A percentile compares a stretch with the other conserved stretches of the same genome.
Evolutionary conservation across 2,113 vertebrate species (phyloP).

Genomic region (Sinosuthora webbiana): DNA sequence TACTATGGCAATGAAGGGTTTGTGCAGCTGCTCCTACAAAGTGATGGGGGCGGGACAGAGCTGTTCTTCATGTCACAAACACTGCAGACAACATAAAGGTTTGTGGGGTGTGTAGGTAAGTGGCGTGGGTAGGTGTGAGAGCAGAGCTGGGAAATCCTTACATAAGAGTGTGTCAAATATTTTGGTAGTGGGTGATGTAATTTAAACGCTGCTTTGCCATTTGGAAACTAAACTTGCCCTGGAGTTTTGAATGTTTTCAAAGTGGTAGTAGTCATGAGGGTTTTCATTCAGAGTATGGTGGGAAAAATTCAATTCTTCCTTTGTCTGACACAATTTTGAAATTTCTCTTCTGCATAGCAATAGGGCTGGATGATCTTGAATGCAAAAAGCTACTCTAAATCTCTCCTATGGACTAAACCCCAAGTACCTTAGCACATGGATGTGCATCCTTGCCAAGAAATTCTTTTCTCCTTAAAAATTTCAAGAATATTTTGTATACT

Average conservation of each 20-base stretch:
- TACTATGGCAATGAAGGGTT: not conserved
- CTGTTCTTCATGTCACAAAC: not conserved
- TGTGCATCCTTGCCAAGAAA: not conserved
- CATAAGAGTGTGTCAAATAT: not conserved
- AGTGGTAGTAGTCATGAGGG: not conserved
- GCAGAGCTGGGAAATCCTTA: not conserved
- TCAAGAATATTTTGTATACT: not conserved
- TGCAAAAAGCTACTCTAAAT: not conserved
- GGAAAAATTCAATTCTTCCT: not conserved
- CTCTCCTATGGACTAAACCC: not conserved
- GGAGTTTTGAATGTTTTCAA: not conserved
- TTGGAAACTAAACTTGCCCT: not conserved
- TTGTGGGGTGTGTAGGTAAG: not conserved
- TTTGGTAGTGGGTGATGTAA: not conserved
- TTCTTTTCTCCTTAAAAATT: not conserved
- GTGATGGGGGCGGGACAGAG: not conserved
- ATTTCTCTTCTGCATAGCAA: not conserved
- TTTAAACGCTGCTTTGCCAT: not conserved
- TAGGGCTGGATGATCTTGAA: not conserved
- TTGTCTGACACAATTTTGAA: not conserved
- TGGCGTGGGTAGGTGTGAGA: not conserved
- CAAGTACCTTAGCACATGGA: not conserved
- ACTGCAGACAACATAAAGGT: not conserved
- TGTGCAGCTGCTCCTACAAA: not conserved
- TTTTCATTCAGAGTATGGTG: not conserved